A percentile compares a stretch with the other conserved stretches of the same genome.
Evolutionary conservation across 2,113 vertebrate genomes (phyloP).

Genomic region (Oenanthe melanoleuca): DNA sequence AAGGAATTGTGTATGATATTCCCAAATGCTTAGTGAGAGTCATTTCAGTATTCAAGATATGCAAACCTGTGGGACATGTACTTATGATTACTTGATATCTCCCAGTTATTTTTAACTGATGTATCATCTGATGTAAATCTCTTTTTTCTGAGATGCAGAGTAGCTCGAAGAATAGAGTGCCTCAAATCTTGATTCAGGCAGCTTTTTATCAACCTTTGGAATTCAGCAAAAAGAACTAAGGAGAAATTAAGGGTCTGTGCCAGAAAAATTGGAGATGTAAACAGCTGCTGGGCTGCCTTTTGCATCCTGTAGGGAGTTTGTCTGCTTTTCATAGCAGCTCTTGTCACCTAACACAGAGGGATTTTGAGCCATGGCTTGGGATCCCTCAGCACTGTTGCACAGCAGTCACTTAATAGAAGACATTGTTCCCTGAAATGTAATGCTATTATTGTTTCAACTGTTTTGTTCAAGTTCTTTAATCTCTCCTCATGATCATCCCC

Average conservation of each 20-base stretch:
- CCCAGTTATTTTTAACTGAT: conserved; percentile 43
- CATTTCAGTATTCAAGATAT: conserved; percentile 15
- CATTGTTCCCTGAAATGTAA: background rate
- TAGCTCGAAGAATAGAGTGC: background rate
- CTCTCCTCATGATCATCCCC: background rate
- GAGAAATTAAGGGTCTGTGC: background rate
- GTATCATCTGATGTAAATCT: background rate
- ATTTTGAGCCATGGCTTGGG: background rate
- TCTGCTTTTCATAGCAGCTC: background rate
- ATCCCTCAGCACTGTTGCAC: background rate
- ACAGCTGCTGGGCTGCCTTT: background rate
- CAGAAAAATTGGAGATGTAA: background rate
- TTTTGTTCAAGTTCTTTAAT: background rate
- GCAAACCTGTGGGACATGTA: background rate
- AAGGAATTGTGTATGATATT: background rate
- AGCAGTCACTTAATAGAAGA: background rate
- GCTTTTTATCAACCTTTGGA: background rate
- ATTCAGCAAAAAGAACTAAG: background rate
- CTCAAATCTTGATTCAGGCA: background rate
- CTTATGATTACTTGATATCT: background rate
- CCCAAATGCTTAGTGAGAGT: background rate
- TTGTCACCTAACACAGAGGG: background rate
- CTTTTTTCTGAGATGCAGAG: background rate
- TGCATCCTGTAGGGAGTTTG: background rate
- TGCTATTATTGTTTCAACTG: background rate